phyloP scores from a whole-genome alignment of 2,113 vertebrate species.

The Sylvia atricapilla region DNA sequence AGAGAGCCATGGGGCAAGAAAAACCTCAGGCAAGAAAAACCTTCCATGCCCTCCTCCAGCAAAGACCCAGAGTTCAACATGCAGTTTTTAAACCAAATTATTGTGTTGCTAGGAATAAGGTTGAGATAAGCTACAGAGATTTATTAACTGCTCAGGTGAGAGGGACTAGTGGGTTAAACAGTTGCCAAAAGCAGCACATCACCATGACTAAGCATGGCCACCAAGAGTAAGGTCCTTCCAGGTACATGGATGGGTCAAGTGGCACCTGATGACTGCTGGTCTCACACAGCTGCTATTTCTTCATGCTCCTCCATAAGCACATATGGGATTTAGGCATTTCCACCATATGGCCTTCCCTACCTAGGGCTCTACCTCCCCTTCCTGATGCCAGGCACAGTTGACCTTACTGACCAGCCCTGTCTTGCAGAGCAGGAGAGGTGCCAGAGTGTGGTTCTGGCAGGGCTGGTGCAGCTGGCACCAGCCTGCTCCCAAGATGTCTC shows the following conservation, averaged over 20 bases:
- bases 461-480: neutral
- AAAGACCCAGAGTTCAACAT: neutral
- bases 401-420: neutral
- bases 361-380: neutral
- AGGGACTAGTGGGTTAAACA: neutral
- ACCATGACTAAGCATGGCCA: neutral
- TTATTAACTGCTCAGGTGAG: neutral
- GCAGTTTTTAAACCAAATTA: neutral
- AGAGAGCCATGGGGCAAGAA: neutral
- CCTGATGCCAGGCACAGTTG: neutral
- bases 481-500: neutral
- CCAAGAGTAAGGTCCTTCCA: neutral
- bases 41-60: neutral
- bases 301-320: neutral
- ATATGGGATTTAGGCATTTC: fast-evolving
- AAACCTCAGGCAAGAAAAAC: neutral
- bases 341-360: neutral
- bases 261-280: neutral
- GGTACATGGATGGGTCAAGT: neutral
- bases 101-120: neutral
- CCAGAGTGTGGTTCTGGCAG: neutral
- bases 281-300: neutral
- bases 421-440: neutral
- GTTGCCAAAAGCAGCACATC: neutral
- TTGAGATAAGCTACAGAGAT: neutral